phyloP scores from a whole-genome alignment of 2,113 vertebrate species.

The Mesitornis unicolor region DNA sequence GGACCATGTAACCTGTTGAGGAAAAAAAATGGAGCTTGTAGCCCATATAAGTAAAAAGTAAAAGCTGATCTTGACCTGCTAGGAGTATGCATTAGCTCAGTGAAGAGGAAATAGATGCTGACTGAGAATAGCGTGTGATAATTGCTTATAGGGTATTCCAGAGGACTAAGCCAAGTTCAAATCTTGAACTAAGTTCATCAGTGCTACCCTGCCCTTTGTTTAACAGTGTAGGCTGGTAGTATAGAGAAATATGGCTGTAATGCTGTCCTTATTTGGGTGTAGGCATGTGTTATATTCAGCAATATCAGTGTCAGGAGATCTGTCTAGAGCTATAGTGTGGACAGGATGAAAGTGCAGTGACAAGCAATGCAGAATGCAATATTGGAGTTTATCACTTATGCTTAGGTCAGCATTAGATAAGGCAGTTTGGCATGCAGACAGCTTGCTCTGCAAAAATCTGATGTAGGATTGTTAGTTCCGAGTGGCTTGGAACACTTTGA shows the following conservation, averaged over 20 bases:
- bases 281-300: fast-evolving
- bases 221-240: not conserved
- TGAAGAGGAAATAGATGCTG: not conserved
- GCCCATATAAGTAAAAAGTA: not conserved
- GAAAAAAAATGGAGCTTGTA: not conserved
- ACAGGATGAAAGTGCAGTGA: not conserved
- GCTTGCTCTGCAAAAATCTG: not conserved
- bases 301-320: not conserved
- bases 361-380: not conserved
- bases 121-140: not conserved
- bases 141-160: not conserved
- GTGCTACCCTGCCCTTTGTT: not conserved
- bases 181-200: not conserved
- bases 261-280: not conserved
- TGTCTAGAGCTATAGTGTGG: not conserved
- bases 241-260: not conserved
- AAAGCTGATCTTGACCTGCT: not conserved
- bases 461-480: not conserved
- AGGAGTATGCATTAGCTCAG: not conserved
- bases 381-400: not conserved
- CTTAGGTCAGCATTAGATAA: not conserved
- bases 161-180: not conserved
- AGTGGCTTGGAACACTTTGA: not conserved
- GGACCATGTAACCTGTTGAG: not conserved
- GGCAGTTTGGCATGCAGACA: not conserved